These are phyloP conservation scores for Synchiropus splendidus DNA, from an alignment of 2,113 vertebrate genomes.

Conservation along the genomic window DNA sequence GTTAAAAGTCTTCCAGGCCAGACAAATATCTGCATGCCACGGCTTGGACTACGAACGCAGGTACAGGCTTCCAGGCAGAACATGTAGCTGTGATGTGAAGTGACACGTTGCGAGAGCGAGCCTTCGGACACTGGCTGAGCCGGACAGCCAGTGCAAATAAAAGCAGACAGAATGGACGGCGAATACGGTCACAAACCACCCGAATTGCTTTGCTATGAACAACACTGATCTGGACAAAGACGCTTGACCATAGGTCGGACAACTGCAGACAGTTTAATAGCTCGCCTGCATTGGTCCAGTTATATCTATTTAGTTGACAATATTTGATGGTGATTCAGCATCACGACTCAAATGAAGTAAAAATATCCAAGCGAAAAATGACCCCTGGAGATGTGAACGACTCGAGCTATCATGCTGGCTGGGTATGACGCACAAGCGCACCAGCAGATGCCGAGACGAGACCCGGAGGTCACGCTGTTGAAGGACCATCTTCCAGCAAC, in stretches of 20 bases:
- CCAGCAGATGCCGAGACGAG: background rate
- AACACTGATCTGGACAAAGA: too few species aligned
- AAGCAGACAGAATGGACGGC: constrained; percentile 19
- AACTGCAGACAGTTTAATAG: too few species aligned
- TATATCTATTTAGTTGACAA: constrained; percentile 16
- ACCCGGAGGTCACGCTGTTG: constrained; percentile 1
- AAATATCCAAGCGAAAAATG: background rate
- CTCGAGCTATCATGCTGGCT: background rate
- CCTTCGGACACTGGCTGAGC: constrained; percentile 36
- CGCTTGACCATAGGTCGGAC: too few species aligned
- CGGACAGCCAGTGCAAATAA: constrained; percentile 17
- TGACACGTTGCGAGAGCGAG: constrained; percentile 37
- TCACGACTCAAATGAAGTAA: background rate
- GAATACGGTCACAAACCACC: too few species aligned
- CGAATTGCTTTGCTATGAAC: too few species aligned
- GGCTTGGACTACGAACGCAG: constrained; percentile 34
- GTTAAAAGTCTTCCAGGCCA: too few species aligned
- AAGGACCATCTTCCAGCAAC: constrained; percentile 7
- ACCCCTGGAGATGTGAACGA: background rate
- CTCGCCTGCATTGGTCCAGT: background rate
- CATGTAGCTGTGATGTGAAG: constrained; percentile 31
- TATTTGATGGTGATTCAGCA: constrained; percentile 1
- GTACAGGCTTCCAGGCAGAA: constrained; percentile 27
- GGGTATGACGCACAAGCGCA: background rate
- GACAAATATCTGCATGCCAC: background rate